Evolutionary conservation across 2,797 vertebrate genomes (phyloP), one percentile per base, ranked within the genome.

Genomic region (Sarcophilus harrisii): DNA sequence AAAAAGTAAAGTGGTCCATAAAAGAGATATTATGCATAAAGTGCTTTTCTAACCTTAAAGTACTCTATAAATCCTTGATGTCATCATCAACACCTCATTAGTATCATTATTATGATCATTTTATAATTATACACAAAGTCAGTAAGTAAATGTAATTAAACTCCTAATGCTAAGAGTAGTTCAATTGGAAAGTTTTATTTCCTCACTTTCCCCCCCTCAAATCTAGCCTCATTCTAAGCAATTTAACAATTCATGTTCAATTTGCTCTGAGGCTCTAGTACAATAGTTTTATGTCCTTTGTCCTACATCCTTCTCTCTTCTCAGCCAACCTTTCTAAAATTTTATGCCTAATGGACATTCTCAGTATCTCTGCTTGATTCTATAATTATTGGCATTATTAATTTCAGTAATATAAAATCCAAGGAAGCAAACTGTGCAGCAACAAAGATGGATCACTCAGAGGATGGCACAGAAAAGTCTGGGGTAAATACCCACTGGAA

Each of bases 371-470:
- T 93, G 54, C 60, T 91, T 94, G 58, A 95, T 96, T 94, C 95
- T 90, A 93, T 73, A 93, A 93, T 95, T 96, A 97, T 97, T 96
- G 55, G 55, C 81, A 92, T 97, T 97, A 95, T 96, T 95, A 95
- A 96, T 95, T 97, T 95, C 32, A 90, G 49, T 38, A 95, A 87
- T 96, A 94, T 94, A 94, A 96, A 96, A 91, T 91, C 58, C 91
- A 94, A 87, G 38, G 94, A 38, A 93, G 92, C 24, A 96, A 95
- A 96, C 13, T 91, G 62, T 96, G 38, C 94, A 95, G 49, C 94
- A 95, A 94, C 94, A 73, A 95, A 92, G 30, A 96, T 54, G 30
- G 21, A 96, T 92, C 92, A 12, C 92, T 95, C 55, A 95, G 14
- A 95, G 49, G 21, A 24, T 27, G 58, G 57, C 14, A 95, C 4